Percentiles rank a stretch among this genome's conserved stretches.
phyloP scores from a whole-genome alignment of 1,140 invertebrate species.

The Euura saliciscinereae region DNA sequence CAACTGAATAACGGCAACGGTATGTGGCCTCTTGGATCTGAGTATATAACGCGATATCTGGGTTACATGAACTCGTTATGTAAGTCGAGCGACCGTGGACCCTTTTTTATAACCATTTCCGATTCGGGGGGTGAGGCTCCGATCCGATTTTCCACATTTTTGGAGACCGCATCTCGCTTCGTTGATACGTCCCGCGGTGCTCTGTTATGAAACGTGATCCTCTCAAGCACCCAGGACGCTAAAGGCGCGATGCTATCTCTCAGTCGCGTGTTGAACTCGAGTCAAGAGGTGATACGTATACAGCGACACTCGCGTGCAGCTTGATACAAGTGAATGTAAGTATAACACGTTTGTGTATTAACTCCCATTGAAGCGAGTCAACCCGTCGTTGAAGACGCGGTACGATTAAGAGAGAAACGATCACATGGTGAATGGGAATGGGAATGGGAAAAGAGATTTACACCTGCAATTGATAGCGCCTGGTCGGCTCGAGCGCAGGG shows the following conservation, averaged over 20 bases:
- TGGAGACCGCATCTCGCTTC: too few species aligned
- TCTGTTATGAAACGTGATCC: too few species aligned
- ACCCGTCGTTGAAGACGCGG: neutral
- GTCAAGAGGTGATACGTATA: too few species aligned
- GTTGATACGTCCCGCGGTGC: too few species aligned
- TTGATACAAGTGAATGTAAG: too few species aligned
- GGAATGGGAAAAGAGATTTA: neutral
- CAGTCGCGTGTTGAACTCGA: too few species aligned
- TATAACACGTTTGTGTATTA: neutral
- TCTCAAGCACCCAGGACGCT: too few species aligned
- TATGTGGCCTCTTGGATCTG: slow-evolving; percentile 14
- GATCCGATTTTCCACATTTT: too few species aligned
- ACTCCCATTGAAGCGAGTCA: neutral
- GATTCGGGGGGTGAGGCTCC: too few species aligned
- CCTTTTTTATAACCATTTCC: neutral
- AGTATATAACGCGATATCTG: slow-evolving; percentile 40
- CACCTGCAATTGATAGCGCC: neutral
- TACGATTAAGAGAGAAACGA: slow-evolving; percentile 4
- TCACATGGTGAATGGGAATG: neutral
- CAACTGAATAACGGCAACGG: slow-evolving; percentile 49
- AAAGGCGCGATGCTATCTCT: too few species aligned
- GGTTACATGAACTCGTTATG: slow-evolving; percentile 50
- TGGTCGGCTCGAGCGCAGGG: neutral
- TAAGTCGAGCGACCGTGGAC: slow-evolving; percentile 11
- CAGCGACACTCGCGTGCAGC: too few species aligned